phyloP scores from a whole-genome alignment of 2,888 invertebrate species.

The Syrista parreyssii region DNA sequence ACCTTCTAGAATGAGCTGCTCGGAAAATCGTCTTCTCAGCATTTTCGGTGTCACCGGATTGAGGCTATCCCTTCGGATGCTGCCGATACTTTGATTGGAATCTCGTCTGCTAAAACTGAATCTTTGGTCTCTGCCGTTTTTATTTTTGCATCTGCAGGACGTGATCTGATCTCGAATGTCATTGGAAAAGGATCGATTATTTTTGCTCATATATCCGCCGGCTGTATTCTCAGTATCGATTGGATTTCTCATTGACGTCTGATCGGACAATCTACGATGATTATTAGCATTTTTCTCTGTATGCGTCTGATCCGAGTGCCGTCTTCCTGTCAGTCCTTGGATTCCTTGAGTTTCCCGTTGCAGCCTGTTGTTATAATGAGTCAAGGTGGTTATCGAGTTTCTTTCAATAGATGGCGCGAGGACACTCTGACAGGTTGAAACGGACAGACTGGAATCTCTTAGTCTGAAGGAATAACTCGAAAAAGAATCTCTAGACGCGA shows the following conservation, averaged over 20 bases:
- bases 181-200: background rate
- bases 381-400: constrained; percentile 42
- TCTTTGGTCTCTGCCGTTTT: background rate
- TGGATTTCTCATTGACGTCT: constrained; percentile 23
- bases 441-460: constrained; percentile 48
- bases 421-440: constrained; percentile 55
- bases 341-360: background rate
- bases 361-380: constrained; percentile 6
- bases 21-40: constrained; percentile 55
- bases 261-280: constrained; percentile 41
- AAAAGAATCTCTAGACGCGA: constrained; percentile 35
- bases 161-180: background rate
- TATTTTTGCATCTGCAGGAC: background rate
- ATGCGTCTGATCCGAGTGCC: constrained; percentile 49
- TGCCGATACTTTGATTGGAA: constrained; percentile 29
- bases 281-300: constrained; percentile 14
- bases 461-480: constrained; percentile 34
- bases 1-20: constrained; percentile 55
- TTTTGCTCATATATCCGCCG: background rate
- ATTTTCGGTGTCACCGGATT: constrained; percentile 51
- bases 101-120: constrained; percentile 28
- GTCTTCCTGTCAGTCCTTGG: background rate
- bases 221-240: background rate
- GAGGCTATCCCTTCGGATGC: constrained; percentile 35
- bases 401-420: constrained; percentile 43